Conservation (phyloP, 1,140 invertebrate genomes). For the Drosophila insularis region DNA sequence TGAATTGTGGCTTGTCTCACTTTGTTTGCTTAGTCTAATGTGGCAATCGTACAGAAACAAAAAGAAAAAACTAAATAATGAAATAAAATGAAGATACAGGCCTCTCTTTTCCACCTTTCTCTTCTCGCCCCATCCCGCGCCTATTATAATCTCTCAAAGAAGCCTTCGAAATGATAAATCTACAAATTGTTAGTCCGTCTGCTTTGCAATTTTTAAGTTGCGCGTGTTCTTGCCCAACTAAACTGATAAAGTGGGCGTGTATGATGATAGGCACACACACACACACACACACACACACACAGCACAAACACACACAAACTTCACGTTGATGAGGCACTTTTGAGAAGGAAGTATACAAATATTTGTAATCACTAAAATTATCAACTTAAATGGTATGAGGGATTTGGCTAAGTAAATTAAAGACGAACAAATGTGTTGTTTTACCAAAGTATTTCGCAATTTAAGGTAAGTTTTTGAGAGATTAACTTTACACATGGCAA, state of each 20-base stretch:
- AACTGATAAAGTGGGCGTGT: constrained; percentile 48
- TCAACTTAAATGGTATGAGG: constrained; percentile 23
- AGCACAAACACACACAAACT: constrained; percentile 2
- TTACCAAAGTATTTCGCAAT: constrained; percentile 56
- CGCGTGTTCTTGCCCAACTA: constrained; percentile 53
- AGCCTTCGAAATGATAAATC: constrained; percentile 57
- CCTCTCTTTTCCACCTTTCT: constrained; percentile 5
- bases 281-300: neutral
- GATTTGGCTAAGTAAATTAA: constrained; percentile 60
- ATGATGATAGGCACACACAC: constrained; percentile 37
- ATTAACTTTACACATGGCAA: constrained; percentile 1
- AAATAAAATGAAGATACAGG: constrained; percentile 30
- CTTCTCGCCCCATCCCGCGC: constrained; percentile 3
- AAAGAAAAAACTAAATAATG: constrained; percentile 15
- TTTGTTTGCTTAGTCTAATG: constrained; percentile 63
- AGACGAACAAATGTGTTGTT: constrained; percentile 26
- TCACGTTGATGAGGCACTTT: constrained; percentile 43
- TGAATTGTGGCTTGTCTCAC: constrained; percentile 24
- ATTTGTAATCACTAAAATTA: constrained; percentile 63
- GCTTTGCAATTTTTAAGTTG: constrained; percentile 63
- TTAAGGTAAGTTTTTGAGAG: constrained; percentile 6
- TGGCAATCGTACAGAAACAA: constrained; percentile 47
- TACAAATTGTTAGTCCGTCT: constrained; percentile 61
- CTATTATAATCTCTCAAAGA: constrained; percentile 27
- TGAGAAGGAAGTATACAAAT: constrained; percentile 67